Base-by-base conservation (phyloP, 2,113 vertebrate species). In the Myotis brandtii region DNA sequence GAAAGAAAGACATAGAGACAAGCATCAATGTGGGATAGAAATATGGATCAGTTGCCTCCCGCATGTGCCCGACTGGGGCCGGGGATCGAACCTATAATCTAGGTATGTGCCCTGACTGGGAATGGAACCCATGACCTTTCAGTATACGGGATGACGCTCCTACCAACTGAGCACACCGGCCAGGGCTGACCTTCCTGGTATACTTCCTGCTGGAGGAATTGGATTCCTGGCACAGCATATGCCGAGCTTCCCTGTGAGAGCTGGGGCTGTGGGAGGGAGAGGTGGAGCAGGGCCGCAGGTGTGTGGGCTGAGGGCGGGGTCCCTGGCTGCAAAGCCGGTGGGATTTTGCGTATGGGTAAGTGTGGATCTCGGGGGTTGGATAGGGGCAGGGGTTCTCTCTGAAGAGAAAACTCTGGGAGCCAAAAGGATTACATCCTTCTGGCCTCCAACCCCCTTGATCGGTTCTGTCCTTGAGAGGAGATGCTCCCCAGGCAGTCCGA, bases 381-480 rank as follows among this genome's bases (percentile, higher is more conserved):
- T 11, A 79, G 77, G 73, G 27, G 18, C 48, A 82, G 50, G 86
- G 23, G 1, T 89, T 83, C 75, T 91, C n/a, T 92, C 69, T 56
- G 50, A 70, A 94, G 73, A 70, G 43, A 83, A 93, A 80, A 89
- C n/a, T 56, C 59, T 89, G 40, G 34, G 86, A 86, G 9, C 50
- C 69, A 88, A 79, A 94, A 48, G 18, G 30, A 17, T 73, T 82
- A 62, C 81, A 64, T 70, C 34, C 2, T 46, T 17, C 27, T 56
- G 66, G 52, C 67, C 34, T 93, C 69, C 5, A 48, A 32, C n/a
- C n/a, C 59, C 52, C 62, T 84, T 85, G 70, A 46, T 34, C 9
- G 14, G 43, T 11, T 80, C 43, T 79, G 18, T 70, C 17, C 66
- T 67, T 72, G 6, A 87, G 80, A 54, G 52, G 23, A 84, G 25